These are phyloP conservation scores for Rhynchonema sp. DNA, from an alignment of 2,888 invertebrate species.

Conservation along the genomic window DNA sequence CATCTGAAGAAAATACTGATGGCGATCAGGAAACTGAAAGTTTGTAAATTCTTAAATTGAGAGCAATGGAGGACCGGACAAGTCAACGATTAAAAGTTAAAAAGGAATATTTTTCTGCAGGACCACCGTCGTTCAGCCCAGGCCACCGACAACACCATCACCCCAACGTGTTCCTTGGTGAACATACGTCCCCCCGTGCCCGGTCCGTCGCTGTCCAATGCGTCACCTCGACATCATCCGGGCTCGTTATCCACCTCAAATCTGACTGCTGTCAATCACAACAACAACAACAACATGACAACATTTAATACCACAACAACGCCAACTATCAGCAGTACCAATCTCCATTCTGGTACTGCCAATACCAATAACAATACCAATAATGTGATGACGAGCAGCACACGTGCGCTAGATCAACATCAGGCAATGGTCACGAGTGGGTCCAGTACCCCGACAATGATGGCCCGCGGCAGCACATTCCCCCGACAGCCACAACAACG, in stretches of 20 bases:
- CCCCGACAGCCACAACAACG: no score
- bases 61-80: no score
- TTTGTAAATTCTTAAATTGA: slow-evolving; percentile 5
- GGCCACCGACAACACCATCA: background rate
- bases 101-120: slow-evolving; percentile 5
- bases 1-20: slow-evolving; percentile 95
- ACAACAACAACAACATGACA: background rate
- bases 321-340: no score
- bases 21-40: slow-evolving; percentile 86
- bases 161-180: background rate
- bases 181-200: background rate
- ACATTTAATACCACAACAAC: no score
- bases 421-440: no score
- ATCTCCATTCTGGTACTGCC: no score
- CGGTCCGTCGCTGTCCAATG: background rate
- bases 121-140: slow-evolving; percentile 8
- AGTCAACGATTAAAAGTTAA: no score
- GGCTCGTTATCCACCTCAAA: background rate
- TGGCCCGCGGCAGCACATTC: no score
- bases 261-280: background rate
- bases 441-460: no score
- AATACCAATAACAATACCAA: no score
- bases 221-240: background rate
- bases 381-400: no score
- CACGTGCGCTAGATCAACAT: no score